Conservation (phyloP, 2,113 vertebrate genomes). For the Orthonyx spaldingii region DNA sequence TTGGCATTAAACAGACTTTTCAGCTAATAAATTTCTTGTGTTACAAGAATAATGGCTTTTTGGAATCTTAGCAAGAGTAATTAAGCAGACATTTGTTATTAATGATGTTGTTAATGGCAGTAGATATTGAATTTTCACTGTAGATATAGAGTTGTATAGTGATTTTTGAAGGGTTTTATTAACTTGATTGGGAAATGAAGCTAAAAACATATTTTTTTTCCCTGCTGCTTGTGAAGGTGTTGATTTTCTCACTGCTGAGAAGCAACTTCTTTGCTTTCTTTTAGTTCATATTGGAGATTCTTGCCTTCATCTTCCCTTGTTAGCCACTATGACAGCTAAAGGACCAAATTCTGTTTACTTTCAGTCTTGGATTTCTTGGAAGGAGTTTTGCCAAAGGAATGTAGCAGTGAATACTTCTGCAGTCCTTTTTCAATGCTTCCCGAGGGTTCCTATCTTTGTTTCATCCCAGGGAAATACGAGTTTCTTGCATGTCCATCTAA, state of each 20-base stretch:
- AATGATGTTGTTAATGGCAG: slow-evolving; percentile 78
- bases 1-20: slow-evolving; percentile 71
- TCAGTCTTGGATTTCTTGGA: background rate
- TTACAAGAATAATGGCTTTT: slow-evolving; percentile 78
- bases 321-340: background rate
- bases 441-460: background rate
- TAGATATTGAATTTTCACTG: slow-evolving; percentile 73
- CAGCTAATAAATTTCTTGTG: slow-evolving; percentile 76
- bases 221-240: background rate
- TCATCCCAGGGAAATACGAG: background rate
- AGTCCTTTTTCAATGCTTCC: background rate
- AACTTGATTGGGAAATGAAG: slow-evolving; percentile 40
- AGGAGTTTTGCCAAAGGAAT: background rate
- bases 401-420: background rate
- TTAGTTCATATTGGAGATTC: background rate
- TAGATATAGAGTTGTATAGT: slow-evolving; percentile 47
- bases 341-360: background rate
- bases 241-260: background rate
- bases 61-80: slow-evolving; percentile 79
- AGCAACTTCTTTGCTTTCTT: background rate
- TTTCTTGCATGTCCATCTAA: background rate
- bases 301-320: background rate
- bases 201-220: slow-evolving; percentile 32
- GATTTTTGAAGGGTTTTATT: slow-evolving; percentile 56
- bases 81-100: slow-evolving; percentile 81